Base-by-base conservation (phyloP, 2,113 vertebrate species). In the Panthera tigris region DNA sequence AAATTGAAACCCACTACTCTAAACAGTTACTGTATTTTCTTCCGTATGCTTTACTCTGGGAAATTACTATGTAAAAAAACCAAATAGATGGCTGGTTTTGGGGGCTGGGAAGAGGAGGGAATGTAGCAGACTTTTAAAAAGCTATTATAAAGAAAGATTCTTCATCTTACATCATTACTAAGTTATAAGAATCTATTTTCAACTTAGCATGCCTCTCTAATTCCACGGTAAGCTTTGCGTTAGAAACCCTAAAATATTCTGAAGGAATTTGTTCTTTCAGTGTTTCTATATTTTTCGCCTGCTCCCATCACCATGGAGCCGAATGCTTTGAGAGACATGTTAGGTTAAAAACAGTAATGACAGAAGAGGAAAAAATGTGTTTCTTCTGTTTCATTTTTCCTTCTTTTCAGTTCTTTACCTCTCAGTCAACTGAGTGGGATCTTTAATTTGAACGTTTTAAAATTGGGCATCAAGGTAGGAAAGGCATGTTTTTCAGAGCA, bases 241-340 rank as follows among this genome's bases (percentile, higher is more conserved):
- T 95, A 84, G 41, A 93, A 97, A 91, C 52, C 85, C 87, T 96
- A 87, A 94, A 94, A 97, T 97, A 96, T 85, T 93, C 97, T 66
- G 66, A 96, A 82, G 85, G 93, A 94, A 94, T 97, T 98, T 97
- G 93, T 97, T 97, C 97, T 97, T 88, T 92, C 95, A 78, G 66
- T 91, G 93, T 93, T 93, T 94, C 95, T 97, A 65, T 96, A 81
- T 98, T 98, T 95, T 97, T 76, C 4, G 0, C 65, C 57, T 94
- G 66, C 73, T 96, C 25, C 45, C 74, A 91, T 98, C 94, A 97
- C 98, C 93, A 89, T 97, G 97, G 96, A 98, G 96, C 97, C 86
- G 88, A 97, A 84, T n/a, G 65, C 92, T 97, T 73, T 23, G 90
- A 93, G 83, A 84, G 73, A 66, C 78, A 91, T 61, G 68, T 80